A percentile compares a stretch with the other conserved stretches of the same genome.
Conservation (phyloP, 2,113 vertebrate species). For the Egretta garzetta region DNA sequence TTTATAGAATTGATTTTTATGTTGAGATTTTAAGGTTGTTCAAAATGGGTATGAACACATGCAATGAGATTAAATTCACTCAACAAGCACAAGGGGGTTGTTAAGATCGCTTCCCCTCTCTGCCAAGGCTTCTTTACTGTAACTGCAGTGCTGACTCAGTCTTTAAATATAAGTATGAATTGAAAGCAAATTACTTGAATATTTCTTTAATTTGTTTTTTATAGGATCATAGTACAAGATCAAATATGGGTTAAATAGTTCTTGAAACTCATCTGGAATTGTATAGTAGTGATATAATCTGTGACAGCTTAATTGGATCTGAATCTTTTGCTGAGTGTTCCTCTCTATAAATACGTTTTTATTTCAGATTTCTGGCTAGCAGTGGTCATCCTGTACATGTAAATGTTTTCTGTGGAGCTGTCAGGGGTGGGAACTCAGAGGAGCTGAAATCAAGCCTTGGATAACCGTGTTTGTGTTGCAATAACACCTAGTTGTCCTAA, state of each 20-base stretch:
- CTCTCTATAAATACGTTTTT: background rate
- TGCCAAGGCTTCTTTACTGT: background rate
- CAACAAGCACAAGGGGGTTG: background rate
- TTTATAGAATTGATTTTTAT: background rate
- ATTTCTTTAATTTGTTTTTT: background rate
- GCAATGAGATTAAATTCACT: background rate
- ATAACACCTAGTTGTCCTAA: background rate
- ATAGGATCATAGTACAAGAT: background rate
- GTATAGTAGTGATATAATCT: background rate
- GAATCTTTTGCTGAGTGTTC: background rate
- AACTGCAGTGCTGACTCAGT: background rate
- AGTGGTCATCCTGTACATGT: background rate
- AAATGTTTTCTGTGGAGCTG: background rate
- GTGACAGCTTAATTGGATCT: background rate
- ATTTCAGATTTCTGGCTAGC: background rate
- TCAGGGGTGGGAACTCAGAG: background rate
- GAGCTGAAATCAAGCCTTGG: background rate
- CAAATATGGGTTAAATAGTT: background rate
- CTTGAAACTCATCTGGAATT: background rate
- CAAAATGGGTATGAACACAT: background rate
- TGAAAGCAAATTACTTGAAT: background rate
- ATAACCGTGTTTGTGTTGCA: background rate
- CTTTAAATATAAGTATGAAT: background rate
- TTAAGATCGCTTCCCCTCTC: background rate
- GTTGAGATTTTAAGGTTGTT: background rate